Percentiles rank a stretch among this genome's conserved stretches.
These are phyloP conservation scores for Drosophila sechellia DNA, from an alignment of 1,140 invertebrate genomes.

Conservation along the genomic window DNA sequence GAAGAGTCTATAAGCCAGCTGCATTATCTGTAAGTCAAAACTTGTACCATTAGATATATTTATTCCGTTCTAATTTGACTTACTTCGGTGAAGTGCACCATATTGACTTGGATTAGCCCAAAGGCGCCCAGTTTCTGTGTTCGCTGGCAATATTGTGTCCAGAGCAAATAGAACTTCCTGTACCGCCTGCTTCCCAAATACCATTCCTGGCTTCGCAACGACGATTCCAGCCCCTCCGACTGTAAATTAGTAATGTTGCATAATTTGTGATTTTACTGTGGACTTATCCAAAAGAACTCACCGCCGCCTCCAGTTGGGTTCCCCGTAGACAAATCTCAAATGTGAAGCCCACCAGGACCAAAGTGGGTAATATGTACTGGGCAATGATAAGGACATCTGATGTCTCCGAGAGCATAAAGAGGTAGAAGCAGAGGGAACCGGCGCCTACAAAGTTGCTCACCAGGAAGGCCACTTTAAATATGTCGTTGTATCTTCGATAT, in stretches of 20 bases:
- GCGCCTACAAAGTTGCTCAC: conserved; percentile 51
- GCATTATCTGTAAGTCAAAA: conserved; percentile 53
- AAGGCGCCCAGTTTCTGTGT: conserved; percentile 42
- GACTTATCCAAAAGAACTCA: conserved; percentile 14
- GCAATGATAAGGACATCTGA: conserved; percentile 18
- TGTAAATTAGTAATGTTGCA: neutral
- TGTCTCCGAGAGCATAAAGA: conserved; percentile 53
- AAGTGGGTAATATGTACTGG: conserved; percentile 27
- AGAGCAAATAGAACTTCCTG: conserved; percentile 47
- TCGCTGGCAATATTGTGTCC: conserved; percentile 50
- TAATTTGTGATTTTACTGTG: no score
- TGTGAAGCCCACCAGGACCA: conserved; percentile 33
- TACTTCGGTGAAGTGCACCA: conserved; percentile 62
- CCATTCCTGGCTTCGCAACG: conserved; percentile 49
- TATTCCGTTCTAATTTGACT: neutral
- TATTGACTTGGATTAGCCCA: conserved; percentile 58
- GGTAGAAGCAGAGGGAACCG: conserved; percentile 50
- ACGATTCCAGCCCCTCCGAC: conserved; percentile 27
- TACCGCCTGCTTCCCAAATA: conserved; percentile 40
- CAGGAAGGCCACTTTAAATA: conserved; percentile 50
- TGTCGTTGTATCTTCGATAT: conserved; percentile 43
- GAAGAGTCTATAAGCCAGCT: conserved; percentile 62
- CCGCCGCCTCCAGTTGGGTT: conserved; percentile 54
- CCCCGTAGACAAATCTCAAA: conserved; percentile 57
- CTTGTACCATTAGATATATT: neutral